Evolutionary conservation across 2,113 vertebrate species (phyloP).

Genomic region (Casuarius casuarius): DNA sequence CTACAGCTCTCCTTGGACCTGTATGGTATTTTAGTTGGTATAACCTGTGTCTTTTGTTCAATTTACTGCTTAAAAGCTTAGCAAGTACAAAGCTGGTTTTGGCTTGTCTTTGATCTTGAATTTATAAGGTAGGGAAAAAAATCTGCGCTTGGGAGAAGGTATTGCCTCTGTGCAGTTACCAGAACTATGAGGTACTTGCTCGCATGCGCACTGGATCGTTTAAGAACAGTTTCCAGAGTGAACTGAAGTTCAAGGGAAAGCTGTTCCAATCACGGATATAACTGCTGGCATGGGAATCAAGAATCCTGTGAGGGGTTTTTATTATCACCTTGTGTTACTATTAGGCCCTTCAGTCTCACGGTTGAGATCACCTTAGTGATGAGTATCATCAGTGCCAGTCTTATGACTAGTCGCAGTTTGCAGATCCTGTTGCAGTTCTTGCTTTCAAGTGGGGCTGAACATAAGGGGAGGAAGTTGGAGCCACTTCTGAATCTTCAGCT

Average conservation of each 20-base stretch:
- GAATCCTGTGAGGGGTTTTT: neutral
- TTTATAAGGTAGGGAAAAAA: neutral
- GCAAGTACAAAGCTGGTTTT: neutral
- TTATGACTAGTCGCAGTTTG: neutral
- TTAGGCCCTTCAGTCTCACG: fast-evolving
- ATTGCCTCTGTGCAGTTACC: neutral
- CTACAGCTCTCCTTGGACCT: neutral
- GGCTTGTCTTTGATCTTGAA: neutral
- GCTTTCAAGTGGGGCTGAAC: neutral
- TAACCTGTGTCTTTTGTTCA: neutral
- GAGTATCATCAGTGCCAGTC: neutral
- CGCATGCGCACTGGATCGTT: neutral
- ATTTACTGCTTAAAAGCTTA: neutral
- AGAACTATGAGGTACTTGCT: neutral
- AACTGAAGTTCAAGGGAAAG: neutral
- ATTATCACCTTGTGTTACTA: neutral
- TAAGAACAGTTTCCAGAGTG: neutral
- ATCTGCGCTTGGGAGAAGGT: neutral
- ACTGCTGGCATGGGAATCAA: neutral
- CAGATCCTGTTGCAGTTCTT: neutral
- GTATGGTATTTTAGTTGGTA: neutral
- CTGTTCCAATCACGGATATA: neutral
- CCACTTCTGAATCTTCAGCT: neutral
- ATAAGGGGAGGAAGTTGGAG: neutral
- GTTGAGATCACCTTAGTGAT: neutral